Evolutionary conservation across 2,888 invertebrate species (phyloP), one percentile per base, ranked within the genome.

Genomic region (Leuctra nigra): DNA sequence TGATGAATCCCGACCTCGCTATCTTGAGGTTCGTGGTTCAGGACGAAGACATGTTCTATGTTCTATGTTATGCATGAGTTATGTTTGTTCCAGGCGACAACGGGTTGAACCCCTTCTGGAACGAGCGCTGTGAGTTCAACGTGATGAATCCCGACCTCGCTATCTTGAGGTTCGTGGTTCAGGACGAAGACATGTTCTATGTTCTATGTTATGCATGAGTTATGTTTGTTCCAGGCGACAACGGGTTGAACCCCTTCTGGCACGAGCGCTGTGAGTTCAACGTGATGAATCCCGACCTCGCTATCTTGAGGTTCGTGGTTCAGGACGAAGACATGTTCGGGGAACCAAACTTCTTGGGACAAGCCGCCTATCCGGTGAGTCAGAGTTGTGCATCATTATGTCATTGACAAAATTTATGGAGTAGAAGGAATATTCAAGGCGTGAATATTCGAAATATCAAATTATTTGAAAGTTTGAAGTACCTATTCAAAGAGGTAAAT

Each of bases 301-400:
- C 95, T 0, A 72, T 96, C 48, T 73, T 93, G 48, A 79, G 95
- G 35, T 95, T 97, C 72, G 79, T 88, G 38, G 90, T 95, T 0
- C 88, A 92, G 72, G 95, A 95, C 16, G 96, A 95, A 71, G 98
- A 99, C 69, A 91, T 95, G 77, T 98, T 99, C 73, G 95, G 95
- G 0, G 97, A 97, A 67, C 89, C 86, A 11, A 95, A 95, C 75
- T 95, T 97, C 71, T 87, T 97, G 60, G 97, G 97, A 1, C 98
- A 99, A 75, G 92, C 93, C 38, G 91, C 92, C 11, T 95, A 86
- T 75, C 94, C 97, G 79, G 44, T 44, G 11, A 16, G 41, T 38
- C 38, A 7, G 18, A 36, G 20, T n/a, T n/a, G n/a, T n/a, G n/a
- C n/a, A n/a, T n/a, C n/a, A n/a, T n/a, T n/a, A n/a, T n/a, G n/a